phyloP scores from a whole-genome alignment of 2,888 invertebrate species.

The Andrena bucephala region DNA sequence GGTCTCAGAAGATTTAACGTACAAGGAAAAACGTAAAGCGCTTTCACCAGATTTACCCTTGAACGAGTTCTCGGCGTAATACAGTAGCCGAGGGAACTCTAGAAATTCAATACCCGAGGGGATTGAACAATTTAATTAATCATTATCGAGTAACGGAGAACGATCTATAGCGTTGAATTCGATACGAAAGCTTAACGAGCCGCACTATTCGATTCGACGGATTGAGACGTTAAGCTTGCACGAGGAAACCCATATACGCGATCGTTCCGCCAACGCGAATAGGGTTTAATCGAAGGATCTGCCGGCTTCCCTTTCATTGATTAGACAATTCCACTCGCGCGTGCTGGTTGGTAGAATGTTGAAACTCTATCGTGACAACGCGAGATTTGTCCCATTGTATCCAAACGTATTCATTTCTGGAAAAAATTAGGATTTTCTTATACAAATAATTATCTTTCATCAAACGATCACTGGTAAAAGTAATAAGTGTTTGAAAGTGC shows the following conservation, averaged over 20 bases:
- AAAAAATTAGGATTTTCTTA: too few relatives aligned
- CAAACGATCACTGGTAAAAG: too few relatives aligned
- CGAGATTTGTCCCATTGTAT: too few relatives aligned
- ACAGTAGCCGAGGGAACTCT: constrained; percentile 32
- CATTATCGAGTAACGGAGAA: constrained; percentile 48
- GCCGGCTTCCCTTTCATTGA: background rate
- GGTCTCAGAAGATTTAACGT: background rate
- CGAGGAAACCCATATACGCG: constrained; percentile 27
- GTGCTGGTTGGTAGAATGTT: background rate
- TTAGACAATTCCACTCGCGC: background rate
- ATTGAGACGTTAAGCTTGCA: constrained; percentile 38
- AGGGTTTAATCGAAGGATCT: constrained; percentile 2
- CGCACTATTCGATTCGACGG: constrained; percentile 12
- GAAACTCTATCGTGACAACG: background rate
- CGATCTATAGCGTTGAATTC: constrained; percentile 46
- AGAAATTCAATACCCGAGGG: constrained; percentile 47
- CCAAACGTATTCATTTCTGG: too few relatives aligned
- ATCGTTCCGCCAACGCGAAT: constrained; percentile 6
- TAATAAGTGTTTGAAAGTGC: too few relatives aligned
- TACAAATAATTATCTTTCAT: too few relatives aligned
- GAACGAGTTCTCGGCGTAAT: constrained; percentile 4
- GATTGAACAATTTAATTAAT: constrained; percentile 56
- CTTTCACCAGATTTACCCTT: constrained; percentile 41
- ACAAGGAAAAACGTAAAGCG: constrained; percentile 25
- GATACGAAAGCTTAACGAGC: constrained; percentile 52